Evolutionary conservation across 37 sponge, comb jelly and placozoan genomes (phyloP).

Genomic region (Spongia lamella): DNA sequence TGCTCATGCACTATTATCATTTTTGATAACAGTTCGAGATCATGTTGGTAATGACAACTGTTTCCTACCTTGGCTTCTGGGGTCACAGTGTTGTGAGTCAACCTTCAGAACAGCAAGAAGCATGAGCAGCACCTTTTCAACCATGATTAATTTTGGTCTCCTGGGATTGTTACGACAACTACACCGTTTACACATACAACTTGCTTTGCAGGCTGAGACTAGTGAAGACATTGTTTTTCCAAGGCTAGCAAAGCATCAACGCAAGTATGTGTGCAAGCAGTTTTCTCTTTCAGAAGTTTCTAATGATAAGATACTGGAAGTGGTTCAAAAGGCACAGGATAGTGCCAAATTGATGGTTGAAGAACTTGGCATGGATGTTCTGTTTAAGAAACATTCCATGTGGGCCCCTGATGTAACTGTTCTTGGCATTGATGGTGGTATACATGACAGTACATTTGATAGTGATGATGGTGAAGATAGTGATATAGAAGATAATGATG

Average conservation of each 20-base stretch:
- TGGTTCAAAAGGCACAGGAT: background rate
- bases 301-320: background rate
- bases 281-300: background rate
- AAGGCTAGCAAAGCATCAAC: conserved; percentile 8
- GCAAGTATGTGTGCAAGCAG: conserved; percentile 25
- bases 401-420: conserved; percentile 14
- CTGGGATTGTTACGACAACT: conserved; percentile 42
- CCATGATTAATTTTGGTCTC: conserved; percentile 52
- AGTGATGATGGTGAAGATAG: conserved; percentile 18
- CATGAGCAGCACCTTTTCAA: too few species aligned
- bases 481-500: background rate
- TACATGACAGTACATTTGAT: background rate
- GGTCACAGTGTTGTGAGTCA: conserved; percentile 59
- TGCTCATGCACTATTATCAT: conserved; percentile 32
- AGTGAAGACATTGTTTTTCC: conserved; percentile 44
- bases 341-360: too few species aligned
- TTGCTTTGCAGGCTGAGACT: too few species aligned
- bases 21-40: conserved; percentile 14
- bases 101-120: conserved; percentile 40
- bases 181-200: conserved; percentile 46
- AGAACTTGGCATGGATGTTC: conserved; percentile 16
- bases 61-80: conserved; percentile 57
- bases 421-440: background rate
- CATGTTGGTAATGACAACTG: background rate
- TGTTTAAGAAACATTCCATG: background rate